Base-by-base conservation (phyloP, 2,113 vertebrate genomes). In the Opisthocomus hoazin region DNA sequence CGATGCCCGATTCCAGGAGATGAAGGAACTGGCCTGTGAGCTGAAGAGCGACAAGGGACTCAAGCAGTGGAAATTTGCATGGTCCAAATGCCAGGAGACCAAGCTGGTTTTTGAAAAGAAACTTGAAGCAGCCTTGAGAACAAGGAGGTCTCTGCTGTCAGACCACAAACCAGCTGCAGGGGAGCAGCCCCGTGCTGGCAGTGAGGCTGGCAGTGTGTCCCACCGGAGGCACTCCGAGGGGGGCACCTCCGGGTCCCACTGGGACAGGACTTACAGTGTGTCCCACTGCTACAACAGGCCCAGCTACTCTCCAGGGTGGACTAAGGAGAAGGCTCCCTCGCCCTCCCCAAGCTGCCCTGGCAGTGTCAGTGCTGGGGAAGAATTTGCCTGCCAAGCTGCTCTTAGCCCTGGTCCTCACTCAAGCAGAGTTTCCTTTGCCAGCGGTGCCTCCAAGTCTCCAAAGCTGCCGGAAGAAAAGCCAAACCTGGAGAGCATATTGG, bases 71-170 rank as follows among this genome's bases (percentile, higher is more conserved):
- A 98, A 98, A 73, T 97, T 98, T 11, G 98, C 98, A 10, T 99
- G 98, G 98, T 98, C 98, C 29, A 98, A 96, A 88, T 99, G 98
- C 91, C 98, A 99, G 96, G 98, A 99, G 91, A 98, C 98, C 63
- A 98, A 98, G 92, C 95, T 98, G 89, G 98, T 98, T 89, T 98
- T 99, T 70, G 98, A 98, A 91, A 98, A 98, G 97, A 99, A 98
- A 87, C 97, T 98, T 0, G 98, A 98, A 93, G 97, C 97, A 3
- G 98, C 98, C 4, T 83, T 98, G 84, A 97, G 98, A 78, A 92
- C 98, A 16, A 88, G 94, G 43, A 86, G 34, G 26, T 95, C 97
- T 22, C 83, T 95, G 54, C 63, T 82, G 22, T 60, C 86, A 11
- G 95, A 95, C 7, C 43, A 1, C 60, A 89, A 7, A 50, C 8